Evolutionary conservation across 2,797 vertebrate genomes (phyloP), one percentile per base, ranked within the genome.

Genomic region (Typhlichthys eigenmanni): DNA sequence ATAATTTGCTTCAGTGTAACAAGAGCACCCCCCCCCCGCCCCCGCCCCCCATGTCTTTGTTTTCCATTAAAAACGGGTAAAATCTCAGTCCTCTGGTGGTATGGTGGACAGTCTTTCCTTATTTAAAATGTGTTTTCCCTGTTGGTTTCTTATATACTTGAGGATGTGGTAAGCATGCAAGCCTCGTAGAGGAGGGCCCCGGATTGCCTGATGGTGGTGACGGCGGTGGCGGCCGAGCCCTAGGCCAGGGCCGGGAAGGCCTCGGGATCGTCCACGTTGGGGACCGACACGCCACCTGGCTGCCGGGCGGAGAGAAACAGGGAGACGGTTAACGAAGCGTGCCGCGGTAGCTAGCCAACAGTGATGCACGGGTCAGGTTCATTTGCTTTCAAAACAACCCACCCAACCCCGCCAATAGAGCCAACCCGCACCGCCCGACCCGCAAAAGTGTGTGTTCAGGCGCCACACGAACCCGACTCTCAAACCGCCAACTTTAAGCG

Each of bases 101-200:
- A 83, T 66, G 76, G 96, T 95, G 95, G 96, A 91, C 94, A 95
- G 96, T 94, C 92, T 87, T 79, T 85, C 80, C 85, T 82, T 90
- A 78, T 70, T 78, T 84, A 76, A 82, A 80, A 74, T 83, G 85
- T 81, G 81, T 86, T 86, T 66, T 77, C 78, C 76, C 89, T 89
- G 75, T 75, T 82, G 78, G 89, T 94, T 94, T 89, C 93, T 95
- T 90, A 92, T 90, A 93, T 94, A 94, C 92, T 97, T 88, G 93
- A 95, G 95, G 94, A 93, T 95, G 96, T 96, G 94, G 93, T 95
- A 96, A 96, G 95, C 97, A 98, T 98, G 97, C 96, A 97, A 96
- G 95, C 95, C 95, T 97, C 93, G 92, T 92, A 95, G 94, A 96
- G 92, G 93, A 94, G 91, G 93, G 86, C 89, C 91, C 93, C 92